A percentile compares a stretch with the other conserved stretches of the same genome.
Evolutionary conservation across 2,113 vertebrate genomes (phyloP).

Genomic region (Calidris pygmaea): DNA sequence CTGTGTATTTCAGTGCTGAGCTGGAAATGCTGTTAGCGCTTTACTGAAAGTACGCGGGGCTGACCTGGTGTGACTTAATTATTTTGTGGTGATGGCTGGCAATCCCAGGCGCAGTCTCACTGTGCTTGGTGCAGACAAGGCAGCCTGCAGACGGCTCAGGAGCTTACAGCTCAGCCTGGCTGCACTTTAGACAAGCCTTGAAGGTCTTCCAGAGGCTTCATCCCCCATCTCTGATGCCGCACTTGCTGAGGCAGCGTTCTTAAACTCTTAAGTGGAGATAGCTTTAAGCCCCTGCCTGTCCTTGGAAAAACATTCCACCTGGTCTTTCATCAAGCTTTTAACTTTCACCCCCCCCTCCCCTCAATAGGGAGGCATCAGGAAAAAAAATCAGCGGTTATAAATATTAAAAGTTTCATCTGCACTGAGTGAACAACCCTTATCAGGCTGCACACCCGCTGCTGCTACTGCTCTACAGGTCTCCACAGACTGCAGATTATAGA

Average conservation of each 20-base stretch:
- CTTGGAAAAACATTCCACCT: slow-evolving; percentile 17
- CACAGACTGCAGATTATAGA: slow-evolving; percentile 54
- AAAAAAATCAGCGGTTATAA: slow-evolving; percentile 39
- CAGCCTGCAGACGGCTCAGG: background rate
- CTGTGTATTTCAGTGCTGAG: background rate
- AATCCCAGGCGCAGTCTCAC: background rate
- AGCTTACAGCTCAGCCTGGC: background rate
- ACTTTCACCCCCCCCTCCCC: background rate
- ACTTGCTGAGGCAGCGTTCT: background rate
- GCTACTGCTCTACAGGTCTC: slow-evolving; percentile 39
- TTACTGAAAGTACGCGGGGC: background rate
- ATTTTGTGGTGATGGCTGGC: background rate
- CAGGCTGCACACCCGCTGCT: slow-evolving; percentile 51
- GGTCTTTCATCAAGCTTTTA: slow-evolving; percentile 39
- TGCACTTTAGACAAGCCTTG: background rate
- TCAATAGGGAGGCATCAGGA: background rate
- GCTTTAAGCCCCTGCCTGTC: slow-evolving; percentile 12
- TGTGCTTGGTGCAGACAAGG: background rate
- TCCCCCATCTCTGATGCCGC: background rate
- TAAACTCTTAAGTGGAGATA: background rate
- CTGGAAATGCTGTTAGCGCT: background rate
- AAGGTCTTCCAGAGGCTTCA: background rate
- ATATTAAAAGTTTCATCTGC: slow-evolving; percentile 62
- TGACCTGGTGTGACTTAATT: background rate
- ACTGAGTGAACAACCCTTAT: slow-evolving; percentile 39